Evolutionary conservation across 1,140 invertebrate species (phyloP).

Genomic region (Macrostomum lignano): DNA sequence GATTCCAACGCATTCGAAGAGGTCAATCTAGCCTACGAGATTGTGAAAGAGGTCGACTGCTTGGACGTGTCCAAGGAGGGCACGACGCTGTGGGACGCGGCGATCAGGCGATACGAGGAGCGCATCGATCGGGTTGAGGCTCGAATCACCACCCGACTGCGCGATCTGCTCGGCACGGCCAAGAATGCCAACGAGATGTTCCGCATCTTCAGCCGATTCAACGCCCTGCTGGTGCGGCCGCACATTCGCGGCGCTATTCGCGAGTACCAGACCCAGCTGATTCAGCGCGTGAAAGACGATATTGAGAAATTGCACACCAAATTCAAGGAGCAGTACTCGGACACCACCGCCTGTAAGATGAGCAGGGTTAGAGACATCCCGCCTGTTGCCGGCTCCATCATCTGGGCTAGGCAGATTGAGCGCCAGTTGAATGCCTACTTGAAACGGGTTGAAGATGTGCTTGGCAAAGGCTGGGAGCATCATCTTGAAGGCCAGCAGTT

Average conservation of each 20-base stretch:
- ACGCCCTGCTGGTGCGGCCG: constrained; percentile 83
- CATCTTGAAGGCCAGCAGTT: constrained; percentile 93
- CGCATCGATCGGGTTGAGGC: constrained; percentile 86
- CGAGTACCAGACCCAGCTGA: constrained; percentile 93
- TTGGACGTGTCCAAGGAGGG: constrained; percentile 86
- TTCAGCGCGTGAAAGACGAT: constrained; percentile 92
- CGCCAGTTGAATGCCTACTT: constrained; percentile 84
- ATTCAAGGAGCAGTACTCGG: constrained; percentile 66
- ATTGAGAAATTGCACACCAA: constrained; percentile 89
- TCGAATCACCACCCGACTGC: constrained; percentile 67
- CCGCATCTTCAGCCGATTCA: constrained; percentile 82
- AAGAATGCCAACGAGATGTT: constrained; percentile 99
- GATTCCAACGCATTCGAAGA: constrained; percentile 62
- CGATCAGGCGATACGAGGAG: constrained; percentile 73
- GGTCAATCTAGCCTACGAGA: constrained; percentile 78
- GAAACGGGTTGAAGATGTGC: constrained; percentile 75
- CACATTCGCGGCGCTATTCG: constrained; percentile 90
- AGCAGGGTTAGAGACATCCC: constrained; percentile 69
- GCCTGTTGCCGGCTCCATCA: constrained; percentile 77
- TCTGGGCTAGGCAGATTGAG: constrained; percentile 95
- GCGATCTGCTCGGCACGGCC: constrained; percentile 82
- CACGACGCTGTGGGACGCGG: constrained; percentile 79
- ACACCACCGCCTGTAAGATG: constrained; percentile 53
- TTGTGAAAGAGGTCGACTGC: constrained; percentile 83
- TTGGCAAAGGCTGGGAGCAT: constrained; percentile 93